Evolutionary conservation across 2,888 invertebrate species (phyloP), one percentile per base, ranked within the genome.

Genomic region (Machimus atricapillus): DNA sequence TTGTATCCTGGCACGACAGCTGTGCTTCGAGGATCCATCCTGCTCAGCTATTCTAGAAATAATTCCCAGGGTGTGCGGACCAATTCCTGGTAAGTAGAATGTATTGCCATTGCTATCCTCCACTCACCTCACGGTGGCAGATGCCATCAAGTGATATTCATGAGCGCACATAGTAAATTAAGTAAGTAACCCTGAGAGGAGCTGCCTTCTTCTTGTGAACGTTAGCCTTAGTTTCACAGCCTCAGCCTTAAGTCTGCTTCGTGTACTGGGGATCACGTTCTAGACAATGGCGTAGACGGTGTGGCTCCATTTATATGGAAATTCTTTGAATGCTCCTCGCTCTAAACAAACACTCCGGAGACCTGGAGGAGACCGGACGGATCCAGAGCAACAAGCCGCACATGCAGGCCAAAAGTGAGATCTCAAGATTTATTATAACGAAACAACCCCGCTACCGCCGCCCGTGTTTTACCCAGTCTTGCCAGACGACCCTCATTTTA

Each of bases 41-140:
- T 98, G 98, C 93, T 96, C 97, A 89, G 96, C 97, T 89, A 97
- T 97, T 92, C 93, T 97, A 92, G 97, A 97, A 93, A 97, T 97
- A 91, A 97, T 97, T 91, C 97, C 97, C 86, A 94, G 97, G 90
- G 97, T 97, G 90, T 98, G 97, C 93, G 97, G 97, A 89, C 96
- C 97, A 89, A 97, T 97, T 94, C 95, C 97, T 92, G 97, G 97
- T 97, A 93, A 96, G 95, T 94, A 86, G 56, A 88, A 79, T 19
- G 27, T 56, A 52, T 56, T 56, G 43, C 43, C n/a, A n/a, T n/a
- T n/a, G n/a, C n/a, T n/a, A n/a, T 74, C 46, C 27, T 43, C 34
- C 23, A 9, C 27, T 46, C 58, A 23, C 46, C 23, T 43, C 31
- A 23, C 23, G 37, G 27, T 19, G 74, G 27, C 85, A 74, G 73